Percentiles rank a stretch among this genome's conserved stretches.
These are phyloP conservation scores for Lucilia sericata DNA, from an alignment of 1,140 invertebrate genomes.

Conservation along the genomic window DNA sequence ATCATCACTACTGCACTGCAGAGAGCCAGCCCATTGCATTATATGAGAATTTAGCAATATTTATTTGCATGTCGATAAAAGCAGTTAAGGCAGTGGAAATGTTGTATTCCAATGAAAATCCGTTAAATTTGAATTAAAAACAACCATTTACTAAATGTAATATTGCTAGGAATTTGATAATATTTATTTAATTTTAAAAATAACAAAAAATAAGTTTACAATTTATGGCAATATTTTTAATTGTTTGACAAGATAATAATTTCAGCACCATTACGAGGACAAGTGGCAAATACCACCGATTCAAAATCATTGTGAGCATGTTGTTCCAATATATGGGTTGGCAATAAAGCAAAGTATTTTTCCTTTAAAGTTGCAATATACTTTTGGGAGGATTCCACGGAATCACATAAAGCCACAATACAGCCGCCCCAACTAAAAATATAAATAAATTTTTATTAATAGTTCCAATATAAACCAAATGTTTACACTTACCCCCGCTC, in stretches of 20 bases:
- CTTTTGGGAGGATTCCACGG: slow-evolving; percentile 74
- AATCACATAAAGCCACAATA: slow-evolving; percentile 85
- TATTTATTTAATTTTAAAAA: no score
- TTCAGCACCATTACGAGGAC: slow-evolving; percentile 71
- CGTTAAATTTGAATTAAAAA: no score
- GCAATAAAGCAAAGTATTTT: slow-evolving; percentile 76
- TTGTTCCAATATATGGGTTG: slow-evolving; percentile 56
- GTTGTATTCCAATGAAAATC: no score
- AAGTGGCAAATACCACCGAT: slow-evolving; percentile 72
- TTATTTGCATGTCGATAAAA: background rate
- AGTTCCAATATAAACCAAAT: no score
- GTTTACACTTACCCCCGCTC: slow-evolving; percentile 80
- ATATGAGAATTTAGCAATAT: background rate
- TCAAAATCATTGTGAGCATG: slow-evolving; percentile 66
- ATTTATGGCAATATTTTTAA: slow-evolving; percentile 1
- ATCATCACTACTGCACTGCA: no score
- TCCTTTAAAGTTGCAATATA: slow-evolving; percentile 81
- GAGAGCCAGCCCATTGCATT: no score
- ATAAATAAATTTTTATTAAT: slow-evolving; percentile 34
- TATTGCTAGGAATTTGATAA: no score
- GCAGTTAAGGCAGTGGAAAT: background rate
- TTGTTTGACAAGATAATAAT: background rate
- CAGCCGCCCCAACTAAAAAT: slow-evolving; percentile 93
- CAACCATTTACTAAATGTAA: no score
- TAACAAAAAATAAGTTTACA: background rate